A percentile compares a stretch with the other conserved stretches of the same genome.
These are phyloP conservation scores for Neopelma chrysocephalum DNA, from an alignment of 2,797 vertebrate genomes.

Conservation along the genomic window DNA sequence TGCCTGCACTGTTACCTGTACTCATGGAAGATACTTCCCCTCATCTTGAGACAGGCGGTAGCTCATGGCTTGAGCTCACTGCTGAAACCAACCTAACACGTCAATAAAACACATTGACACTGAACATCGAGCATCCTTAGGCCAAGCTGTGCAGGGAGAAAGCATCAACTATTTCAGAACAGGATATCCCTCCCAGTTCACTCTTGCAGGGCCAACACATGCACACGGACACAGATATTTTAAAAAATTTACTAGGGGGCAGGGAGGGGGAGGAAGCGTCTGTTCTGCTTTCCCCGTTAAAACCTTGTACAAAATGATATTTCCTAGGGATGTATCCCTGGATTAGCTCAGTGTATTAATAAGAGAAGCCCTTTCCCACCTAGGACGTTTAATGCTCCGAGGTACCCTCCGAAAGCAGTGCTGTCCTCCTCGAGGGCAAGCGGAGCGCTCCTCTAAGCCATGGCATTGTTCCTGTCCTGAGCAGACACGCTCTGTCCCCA, in stretches of 20 bases:
- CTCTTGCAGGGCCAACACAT: rapidly evolving
- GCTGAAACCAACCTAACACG: rapidly evolving
- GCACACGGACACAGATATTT: rapidly evolving
- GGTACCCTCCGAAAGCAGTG: background rate
- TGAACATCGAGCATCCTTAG: background rate
- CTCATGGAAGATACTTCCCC: background rate
- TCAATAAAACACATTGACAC: background rate
- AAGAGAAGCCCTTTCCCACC: background rate
- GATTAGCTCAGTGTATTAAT: rapidly evolving
- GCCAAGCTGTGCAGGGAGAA: rapidly evolving
- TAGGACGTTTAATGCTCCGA: rapidly evolving
- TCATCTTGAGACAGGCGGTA: background rate
- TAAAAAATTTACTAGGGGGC: background rate
- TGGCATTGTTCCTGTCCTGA: background rate
- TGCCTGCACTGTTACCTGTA: rapidly evolving
- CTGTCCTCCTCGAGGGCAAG: background rate
- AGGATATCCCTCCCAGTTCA: background rate
- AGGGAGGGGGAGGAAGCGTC: background rate
- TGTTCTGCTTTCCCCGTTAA: rapidly evolving
- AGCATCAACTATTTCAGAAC: background rate
- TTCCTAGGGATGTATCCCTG: background rate
- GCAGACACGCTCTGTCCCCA: too few relatives aligned
- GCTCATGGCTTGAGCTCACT: rapidly evolving
- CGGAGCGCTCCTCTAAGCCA: background rate
- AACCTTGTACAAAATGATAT: background rate